A percentile compares a stretch with the other conserved stretches of the same genome.
These are phyloP conservation scores for Lepus oiostolus DNA, from an alignment of 2,797 vertebrate species.

Conservation along the genomic window DNA sequence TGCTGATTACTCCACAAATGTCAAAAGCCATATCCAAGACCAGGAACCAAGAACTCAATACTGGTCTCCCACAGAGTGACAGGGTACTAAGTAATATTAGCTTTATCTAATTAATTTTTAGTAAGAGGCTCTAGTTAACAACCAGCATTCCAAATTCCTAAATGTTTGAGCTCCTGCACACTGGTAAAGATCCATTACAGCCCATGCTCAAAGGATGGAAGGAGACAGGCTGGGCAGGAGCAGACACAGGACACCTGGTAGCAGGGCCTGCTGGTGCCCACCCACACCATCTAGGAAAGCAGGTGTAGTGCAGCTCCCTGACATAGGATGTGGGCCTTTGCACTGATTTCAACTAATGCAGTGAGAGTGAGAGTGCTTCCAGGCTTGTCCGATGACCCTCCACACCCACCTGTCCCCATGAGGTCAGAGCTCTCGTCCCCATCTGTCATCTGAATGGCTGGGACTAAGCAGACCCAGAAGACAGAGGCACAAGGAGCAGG, in stretches of 20 bases:
- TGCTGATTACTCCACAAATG: too few relatives aligned
- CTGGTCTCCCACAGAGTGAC: too few relatives aligned
- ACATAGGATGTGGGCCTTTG: rapidly evolving
- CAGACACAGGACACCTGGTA: not conserved
- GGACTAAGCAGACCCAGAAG: not conserved
- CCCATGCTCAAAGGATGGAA: not conserved
- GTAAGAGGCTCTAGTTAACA: not conserved
- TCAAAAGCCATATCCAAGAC: too few relatives aligned
- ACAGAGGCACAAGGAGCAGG: not conserved
- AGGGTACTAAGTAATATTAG: not conserved
- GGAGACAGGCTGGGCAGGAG: too few relatives aligned
- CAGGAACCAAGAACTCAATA: too few relatives aligned
- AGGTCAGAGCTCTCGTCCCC: not conserved
- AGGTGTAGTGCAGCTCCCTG: rapidly evolving
- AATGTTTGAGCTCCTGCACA: not conserved
- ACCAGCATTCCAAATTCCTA: not conserved
- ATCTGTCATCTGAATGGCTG: not conserved
- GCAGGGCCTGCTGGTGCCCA: not conserved
- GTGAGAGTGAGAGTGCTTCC: not conserved
- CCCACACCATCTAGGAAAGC: not conserved
- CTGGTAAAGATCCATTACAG: not conserved
- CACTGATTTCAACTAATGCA: not conserved
- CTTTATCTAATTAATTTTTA: not conserved
- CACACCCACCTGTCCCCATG: not conserved
- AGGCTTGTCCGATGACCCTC: not conserved